Conservation (phyloP, 2,888 invertebrate species). For the Hyles lineata region DNA sequence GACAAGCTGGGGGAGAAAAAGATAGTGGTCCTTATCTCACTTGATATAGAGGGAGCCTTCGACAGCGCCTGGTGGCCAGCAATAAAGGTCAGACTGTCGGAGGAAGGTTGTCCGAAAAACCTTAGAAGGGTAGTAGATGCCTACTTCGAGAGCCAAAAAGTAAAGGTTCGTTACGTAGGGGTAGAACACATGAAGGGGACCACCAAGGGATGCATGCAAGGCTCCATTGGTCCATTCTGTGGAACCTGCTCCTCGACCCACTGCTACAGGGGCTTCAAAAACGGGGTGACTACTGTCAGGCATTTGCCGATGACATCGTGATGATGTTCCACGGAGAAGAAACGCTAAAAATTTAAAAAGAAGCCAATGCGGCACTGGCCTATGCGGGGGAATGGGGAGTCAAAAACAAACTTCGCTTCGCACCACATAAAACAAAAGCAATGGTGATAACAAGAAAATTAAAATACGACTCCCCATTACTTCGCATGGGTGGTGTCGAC, state of each 20-base stretch:
- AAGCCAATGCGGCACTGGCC: not conserved
- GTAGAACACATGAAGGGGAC: not conserved
- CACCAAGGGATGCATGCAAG: constrained; percentile 36
- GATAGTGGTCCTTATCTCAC: too few species aligned
- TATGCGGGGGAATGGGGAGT: not conserved
- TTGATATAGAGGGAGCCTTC: too few species aligned
- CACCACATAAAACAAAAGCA: not conserved
- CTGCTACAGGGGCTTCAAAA: not conserved
- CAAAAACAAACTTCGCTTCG: too few species aligned
- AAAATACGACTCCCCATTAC: not conserved
- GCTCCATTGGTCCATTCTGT: constrained; percentile 34
- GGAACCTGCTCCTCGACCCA: constrained; percentile 36
- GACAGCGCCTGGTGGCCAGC: too few species aligned
- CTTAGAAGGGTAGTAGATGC: constrained; percentile 27
- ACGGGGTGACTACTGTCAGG: not conserved
- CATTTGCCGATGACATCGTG: too few species aligned
- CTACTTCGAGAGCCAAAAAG: constrained; percentile 27
- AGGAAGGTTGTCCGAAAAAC: constrained; percentile 25
- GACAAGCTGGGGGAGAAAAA: too few species aligned
- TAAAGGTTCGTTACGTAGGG: constrained; percentile 28
- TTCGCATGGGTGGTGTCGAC: too few species aligned
- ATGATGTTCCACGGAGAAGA: not conserved
- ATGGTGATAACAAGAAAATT: not conserved
- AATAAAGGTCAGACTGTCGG: too few species aligned
- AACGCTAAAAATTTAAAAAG: not conserved